Evolutionary conservation across 2,113 vertebrate genomes (phyloP).

Genomic region (Neopipo cinnamomea): DNA sequence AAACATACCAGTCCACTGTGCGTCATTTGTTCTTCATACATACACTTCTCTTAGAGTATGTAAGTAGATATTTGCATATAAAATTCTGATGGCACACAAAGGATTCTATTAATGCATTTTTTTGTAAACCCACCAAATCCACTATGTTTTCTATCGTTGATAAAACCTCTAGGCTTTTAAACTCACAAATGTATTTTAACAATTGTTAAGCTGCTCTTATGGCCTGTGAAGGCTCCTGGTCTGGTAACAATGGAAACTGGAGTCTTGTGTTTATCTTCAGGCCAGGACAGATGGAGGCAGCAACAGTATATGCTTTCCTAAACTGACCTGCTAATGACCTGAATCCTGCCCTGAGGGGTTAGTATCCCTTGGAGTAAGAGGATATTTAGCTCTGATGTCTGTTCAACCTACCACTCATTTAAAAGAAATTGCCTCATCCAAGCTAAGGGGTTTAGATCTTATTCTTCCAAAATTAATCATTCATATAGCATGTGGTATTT

Average conservation of each 20-base stretch:
- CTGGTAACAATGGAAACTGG: constrained; percentile 44
- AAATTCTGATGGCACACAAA: constrained; percentile 3
- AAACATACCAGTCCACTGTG: not conserved
- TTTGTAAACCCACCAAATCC: not conserved
- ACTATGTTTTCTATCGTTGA: not conserved
- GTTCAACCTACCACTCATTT: constrained; percentile 39
- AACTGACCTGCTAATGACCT: constrained; percentile 73
- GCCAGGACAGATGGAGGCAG: constrained; percentile 51
- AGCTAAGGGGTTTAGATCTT: not conserved
- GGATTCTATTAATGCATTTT: constrained; percentile 5
- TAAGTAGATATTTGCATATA: constrained; percentile 38
- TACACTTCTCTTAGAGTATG: not conserved
- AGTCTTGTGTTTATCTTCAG: constrained; percentile 63
- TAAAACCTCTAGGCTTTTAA: constrained; percentile 43
- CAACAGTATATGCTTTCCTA: constrained; percentile 58
- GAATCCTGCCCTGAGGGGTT: constrained; percentile 63
- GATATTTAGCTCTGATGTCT: constrained; percentile 70
- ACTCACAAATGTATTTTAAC: constrained; percentile 30
- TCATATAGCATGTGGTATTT: not conserved
- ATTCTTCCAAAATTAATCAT: not conserved
- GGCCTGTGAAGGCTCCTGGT: constrained; percentile 28
- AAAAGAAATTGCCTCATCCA: constrained; percentile 63
- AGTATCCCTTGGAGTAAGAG: constrained; percentile 64
- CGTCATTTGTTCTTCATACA: not conserved
- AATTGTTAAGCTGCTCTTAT: constrained; percentile 51